phyloP scores from a whole-genome alignment of 2,113 vertebrate species.

The Calidris pygmaea region DNA sequence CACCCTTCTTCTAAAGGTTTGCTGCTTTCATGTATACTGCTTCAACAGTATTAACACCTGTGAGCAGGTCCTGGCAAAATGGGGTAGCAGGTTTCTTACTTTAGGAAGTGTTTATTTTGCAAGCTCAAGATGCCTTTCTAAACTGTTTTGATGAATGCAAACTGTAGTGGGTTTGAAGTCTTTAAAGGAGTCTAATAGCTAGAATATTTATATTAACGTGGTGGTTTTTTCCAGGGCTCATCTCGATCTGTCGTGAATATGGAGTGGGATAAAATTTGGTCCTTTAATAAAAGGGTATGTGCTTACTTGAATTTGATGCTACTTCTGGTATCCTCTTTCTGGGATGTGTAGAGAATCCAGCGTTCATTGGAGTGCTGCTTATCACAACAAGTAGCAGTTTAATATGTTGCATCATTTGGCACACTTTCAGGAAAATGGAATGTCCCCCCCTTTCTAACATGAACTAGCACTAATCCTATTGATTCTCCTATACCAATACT shows the following conservation, averaged over 20 bases:
- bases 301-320: not conserved
- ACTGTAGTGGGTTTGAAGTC: not conserved
- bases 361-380: conserved; percentile 60
- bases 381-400: conserved; percentile 43
- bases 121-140: not conserved
- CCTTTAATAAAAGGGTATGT: conserved; percentile 97
- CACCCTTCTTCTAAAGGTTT: not conserved
- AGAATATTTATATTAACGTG: not conserved
- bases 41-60: not conserved
- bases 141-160: not conserved
- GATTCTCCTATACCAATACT: conserved; percentile 43
- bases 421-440: conserved; percentile 79
- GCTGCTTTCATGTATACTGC: not conserved
- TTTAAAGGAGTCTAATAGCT: not conserved
- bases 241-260: conserved; percentile 98
- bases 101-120: not conserved
- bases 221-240: conserved; percentile 80
- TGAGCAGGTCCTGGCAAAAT: not conserved
- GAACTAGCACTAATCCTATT: conserved; percentile 40
- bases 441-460: conserved; percentile 59
- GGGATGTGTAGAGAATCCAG: not conserved
- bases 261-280: conserved; percentile 99
- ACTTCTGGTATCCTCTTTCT: not conserved
- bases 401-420: conserved; percentile 56
- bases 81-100: not conserved